These are phyloP conservation scores for Brachionichthys hirsutus DNA, from an alignment of 2,113 vertebrate genomes.

Conservation along the genomic window DNA sequence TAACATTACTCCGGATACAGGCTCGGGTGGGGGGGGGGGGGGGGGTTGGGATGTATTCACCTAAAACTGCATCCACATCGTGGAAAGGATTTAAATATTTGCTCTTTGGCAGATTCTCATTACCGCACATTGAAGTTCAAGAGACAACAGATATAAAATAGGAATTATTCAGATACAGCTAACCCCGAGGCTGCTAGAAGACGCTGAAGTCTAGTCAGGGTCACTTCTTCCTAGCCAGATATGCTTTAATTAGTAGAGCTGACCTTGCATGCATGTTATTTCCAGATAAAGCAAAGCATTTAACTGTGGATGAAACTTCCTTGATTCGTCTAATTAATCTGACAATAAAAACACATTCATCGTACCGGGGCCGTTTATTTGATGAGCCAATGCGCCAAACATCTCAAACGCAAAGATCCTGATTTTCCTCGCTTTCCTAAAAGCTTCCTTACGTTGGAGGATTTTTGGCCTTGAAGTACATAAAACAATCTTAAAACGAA, in stretches of 20 bases:
- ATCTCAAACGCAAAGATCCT: neutral
- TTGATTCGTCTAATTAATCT: too few species aligned
- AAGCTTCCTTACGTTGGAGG: neutral
- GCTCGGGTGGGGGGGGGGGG: conserved; percentile 50
- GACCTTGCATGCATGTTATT: too few species aligned
- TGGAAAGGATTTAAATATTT: conserved; percentile 5
- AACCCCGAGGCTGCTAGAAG: conserved; percentile 39
- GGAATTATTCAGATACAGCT: conserved; percentile 60
- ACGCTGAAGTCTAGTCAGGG: conserved; percentile 45
- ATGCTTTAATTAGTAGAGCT: conserved; percentile 15
- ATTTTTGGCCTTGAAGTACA: conserved; percentile 2
- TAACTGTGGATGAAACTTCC: too few species aligned
- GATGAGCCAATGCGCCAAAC: neutral
- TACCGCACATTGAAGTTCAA: conserved; percentile 8
- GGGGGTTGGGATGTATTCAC: conserved; percentile 47
- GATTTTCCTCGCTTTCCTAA: neutral
- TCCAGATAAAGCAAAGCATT: too few species aligned
- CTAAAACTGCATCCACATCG: conserved; percentile 44
- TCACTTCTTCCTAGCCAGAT: conserved; percentile 24
- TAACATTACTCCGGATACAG: conserved; percentile 48
- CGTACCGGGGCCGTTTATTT: too few species aligned
- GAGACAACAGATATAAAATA: conserved; percentile 42
- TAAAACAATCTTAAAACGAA: neutral
- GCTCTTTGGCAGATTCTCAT: conserved; percentile 15
- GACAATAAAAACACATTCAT: too few species aligned